These are phyloP conservation scores for Lycophotia porphyrea DNA, from an alignment of 2,888 invertebrate genomes.

Conservation along the genomic window DNA sequence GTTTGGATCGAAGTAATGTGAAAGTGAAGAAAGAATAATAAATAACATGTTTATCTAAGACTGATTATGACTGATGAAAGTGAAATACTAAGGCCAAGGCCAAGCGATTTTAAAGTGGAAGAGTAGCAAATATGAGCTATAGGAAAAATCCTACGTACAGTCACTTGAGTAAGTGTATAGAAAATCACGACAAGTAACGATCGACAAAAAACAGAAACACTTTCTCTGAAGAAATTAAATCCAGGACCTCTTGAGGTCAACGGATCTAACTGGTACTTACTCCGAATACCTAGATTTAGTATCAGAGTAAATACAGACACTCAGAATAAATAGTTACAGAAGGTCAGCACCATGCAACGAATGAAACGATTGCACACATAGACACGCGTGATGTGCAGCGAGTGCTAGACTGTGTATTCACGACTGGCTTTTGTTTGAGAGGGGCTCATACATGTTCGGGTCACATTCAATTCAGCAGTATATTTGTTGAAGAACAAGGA, in stretches of 20 bases:
- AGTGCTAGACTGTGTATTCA: neutral
- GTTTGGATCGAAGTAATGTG: neutral
- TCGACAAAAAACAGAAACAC: constrained; percentile 42
- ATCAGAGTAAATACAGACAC: constrained; percentile 9
- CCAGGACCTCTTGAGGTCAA: constrained; percentile 15
- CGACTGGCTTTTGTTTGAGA: neutral
- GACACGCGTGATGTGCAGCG: neutral
- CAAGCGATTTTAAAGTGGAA: neutral
- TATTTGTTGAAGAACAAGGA: neutral
- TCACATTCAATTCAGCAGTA: neutral
- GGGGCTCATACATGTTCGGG: neutral
- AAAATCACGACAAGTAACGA: constrained; percentile 11
- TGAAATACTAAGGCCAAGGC: constrained; percentile 1
- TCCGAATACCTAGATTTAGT: constrained; percentile 33
- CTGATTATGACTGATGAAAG: constrained; percentile 18
- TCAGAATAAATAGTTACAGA: neutral
- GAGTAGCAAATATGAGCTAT: constrained; percentile 68
- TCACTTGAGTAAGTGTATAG: constrained; percentile 3
- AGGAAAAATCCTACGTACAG: constrained; percentile 10
- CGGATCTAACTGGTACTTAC: constrained; percentile 20
- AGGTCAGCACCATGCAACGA: neutral
- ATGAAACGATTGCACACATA: neutral
- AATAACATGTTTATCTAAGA: neutral
- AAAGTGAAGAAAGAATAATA: constrained; percentile 2
- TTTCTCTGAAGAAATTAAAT: constrained; percentile 31